A percentile compares a stretch with the other conserved stretches of the same genome.
These are phyloP conservation scores for Tapirus terrestris DNA, from an alignment of 2,113 vertebrate genomes.

Conservation along the genomic window DNA sequence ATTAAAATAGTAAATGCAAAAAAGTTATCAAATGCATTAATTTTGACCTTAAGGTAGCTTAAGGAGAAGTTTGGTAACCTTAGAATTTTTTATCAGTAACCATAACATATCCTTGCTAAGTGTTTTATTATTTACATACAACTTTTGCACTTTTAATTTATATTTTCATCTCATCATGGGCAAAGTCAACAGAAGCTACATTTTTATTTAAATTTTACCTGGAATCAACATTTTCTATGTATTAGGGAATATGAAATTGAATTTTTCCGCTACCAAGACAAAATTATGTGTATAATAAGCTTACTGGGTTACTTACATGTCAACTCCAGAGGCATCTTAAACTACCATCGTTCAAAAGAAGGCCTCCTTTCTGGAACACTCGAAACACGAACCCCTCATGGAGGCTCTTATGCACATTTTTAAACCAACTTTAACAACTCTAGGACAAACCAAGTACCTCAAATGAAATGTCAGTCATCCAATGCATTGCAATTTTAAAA, in stretches of 20 bases:
- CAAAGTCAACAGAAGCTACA: neutral
- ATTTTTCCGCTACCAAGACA: neutral
- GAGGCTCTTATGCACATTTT: neutral
- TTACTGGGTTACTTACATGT: neutral
- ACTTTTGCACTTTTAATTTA: neutral
- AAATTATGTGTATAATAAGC: neutral
- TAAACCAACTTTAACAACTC: neutral
- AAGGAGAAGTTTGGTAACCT: neutral
- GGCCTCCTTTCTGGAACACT: neutral
- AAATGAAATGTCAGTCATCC: neutral
- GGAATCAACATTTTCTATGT: neutral
- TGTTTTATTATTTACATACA: neutral
- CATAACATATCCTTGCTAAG: neutral
- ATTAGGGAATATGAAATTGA: neutral
- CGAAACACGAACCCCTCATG: neutral
- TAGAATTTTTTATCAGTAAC: neutral
- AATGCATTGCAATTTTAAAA: neutral
- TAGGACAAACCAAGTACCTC: neutral
- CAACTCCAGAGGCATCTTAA: neutral
- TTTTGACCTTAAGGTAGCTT: neutral
- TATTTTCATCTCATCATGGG: neutral
- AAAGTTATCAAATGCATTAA: neutral
- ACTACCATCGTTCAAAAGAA: neutral
- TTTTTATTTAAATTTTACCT: conserved; percentile 24
- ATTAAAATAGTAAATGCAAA: neutral